Percentiles rank a stretch among this genome's conserved stretches.
These are phyloP conservation scores for Catharus minimus DNA, from an alignment of 2,113 vertebrate species.

Conservation along the genomic window DNA sequence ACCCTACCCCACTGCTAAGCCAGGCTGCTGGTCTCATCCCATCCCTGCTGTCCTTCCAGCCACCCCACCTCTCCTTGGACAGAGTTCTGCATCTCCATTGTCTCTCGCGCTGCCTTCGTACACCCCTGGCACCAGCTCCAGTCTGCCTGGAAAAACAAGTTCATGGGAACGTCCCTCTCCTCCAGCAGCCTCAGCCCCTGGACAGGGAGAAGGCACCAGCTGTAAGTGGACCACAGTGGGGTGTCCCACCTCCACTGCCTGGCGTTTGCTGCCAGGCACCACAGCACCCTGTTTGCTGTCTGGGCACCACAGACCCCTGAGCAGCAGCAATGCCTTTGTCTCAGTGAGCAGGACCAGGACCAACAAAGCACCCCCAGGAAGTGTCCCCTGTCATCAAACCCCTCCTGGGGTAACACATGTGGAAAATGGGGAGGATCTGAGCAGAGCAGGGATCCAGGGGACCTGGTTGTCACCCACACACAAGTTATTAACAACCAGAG, in stretches of 20 bases:
- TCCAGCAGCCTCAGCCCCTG: rapidly evolving
- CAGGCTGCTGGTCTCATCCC: neutral
- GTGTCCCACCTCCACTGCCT: neutral
- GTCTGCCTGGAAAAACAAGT: neutral
- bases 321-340: neutral
- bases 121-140: rapidly evolving
- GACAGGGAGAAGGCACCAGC: neutral
- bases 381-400: neutral
- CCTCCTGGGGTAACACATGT: no score
- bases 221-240: rapidly evolving
- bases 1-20: neutral
- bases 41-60: neutral
- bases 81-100: neutral
- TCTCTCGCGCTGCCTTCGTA: neutral
- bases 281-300: neutral
- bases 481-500: neutral
- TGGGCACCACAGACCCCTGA: rapidly evolving
- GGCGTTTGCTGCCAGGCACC: neutral
- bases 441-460: neutral
- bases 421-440: neutral
- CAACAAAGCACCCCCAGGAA: neutral
- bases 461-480: neutral
- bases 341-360: rapidly evolving
- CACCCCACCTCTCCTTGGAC: neutral
- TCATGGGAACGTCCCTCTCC: rapidly evolving